Evolutionary conservation across 92 coral and sea anemone genomes (phyloP).

Genomic region (Heliopora coerulea): DNA sequence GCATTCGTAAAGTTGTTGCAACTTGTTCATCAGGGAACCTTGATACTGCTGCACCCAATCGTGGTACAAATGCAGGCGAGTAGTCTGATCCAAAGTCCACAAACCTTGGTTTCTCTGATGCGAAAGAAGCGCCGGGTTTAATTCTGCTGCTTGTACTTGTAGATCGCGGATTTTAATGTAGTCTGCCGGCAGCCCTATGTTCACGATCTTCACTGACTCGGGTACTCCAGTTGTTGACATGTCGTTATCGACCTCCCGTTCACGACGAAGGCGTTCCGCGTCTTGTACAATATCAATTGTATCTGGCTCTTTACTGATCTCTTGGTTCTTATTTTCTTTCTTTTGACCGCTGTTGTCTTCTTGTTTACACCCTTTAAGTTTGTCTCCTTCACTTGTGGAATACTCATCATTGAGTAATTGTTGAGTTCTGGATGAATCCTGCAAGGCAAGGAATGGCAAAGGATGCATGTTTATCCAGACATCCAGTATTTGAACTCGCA

Average conservation of each 20-base stretch:
- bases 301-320: constrained; percentile 38
- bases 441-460: constrained; percentile 25
- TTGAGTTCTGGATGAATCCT: not conserved
- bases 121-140: not conserved
- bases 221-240: constrained; percentile 26
- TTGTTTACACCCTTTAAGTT: not conserved
- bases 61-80: constrained; percentile 60
- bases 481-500: constrained; percentile 3
- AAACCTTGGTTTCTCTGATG: constrained; percentile 16
- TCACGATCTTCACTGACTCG: constrained; percentile 6
- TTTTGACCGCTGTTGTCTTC: not conserved
- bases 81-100: constrained; percentile 16
- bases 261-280: constrained; percentile 61
- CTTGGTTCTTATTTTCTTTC: not conserved
- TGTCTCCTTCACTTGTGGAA: not conserved
- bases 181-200: constrained; percentile 10
- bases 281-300: constrained; percentile 70
- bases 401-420: not conserved
- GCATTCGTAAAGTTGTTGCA: constrained; percentile 30
- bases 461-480: constrained; percentile 34
- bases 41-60: constrained; percentile 68
- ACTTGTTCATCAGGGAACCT: constrained; percentile 38
- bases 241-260: constrained; percentile 55
- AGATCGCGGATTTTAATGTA: constrained; percentile 18
- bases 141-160: not conserved